Evolutionary conservation across 2,797 vertebrate species (phyloP).

Genomic region (Chelon auratus): DNA sequence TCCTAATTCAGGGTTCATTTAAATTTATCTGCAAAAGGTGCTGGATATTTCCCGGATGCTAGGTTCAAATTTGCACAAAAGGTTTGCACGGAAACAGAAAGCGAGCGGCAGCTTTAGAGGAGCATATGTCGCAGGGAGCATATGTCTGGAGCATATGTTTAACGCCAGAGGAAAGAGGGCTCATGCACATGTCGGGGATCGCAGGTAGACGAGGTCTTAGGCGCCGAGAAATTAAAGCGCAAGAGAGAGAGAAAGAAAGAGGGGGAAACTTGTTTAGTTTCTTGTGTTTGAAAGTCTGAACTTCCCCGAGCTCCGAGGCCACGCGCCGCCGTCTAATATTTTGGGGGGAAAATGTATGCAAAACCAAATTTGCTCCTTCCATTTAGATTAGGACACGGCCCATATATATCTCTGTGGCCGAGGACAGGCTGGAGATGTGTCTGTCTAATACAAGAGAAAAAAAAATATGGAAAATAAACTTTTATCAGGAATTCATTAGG

Average conservation of each 20-base stretch:
- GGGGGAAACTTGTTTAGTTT: not conserved
- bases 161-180: conserved; percentile 65
- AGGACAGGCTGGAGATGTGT: conserved; percentile 53
- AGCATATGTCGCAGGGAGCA: conserved; percentile 61
- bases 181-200: conserved; percentile 46
- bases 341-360: conserved; percentile 72
- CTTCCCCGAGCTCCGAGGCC: conserved; percentile 48
- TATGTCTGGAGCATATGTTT: conserved; percentile 72
- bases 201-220: conserved; percentile 66
- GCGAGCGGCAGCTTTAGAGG: conserved; percentile 37
- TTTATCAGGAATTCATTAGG: conserved; percentile 79
- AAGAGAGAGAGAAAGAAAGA: conserved; percentile 27
- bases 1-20: conserved; percentile 41
- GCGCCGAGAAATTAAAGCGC: conserved; percentile 3
- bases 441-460: conserved; percentile 63
- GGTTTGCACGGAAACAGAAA: conserved; percentile 23
- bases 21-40: conserved; percentile 42
- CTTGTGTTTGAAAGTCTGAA: conserved; percentile 29
- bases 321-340: conserved; percentile 49
- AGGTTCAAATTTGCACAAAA: conserved; percentile 29
- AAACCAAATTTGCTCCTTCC: conserved; percentile 65
- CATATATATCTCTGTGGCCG: conserved; percentile 40
- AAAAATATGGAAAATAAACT: conserved; percentile 65
- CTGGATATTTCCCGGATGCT: conserved; percentile 34
- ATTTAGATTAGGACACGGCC: conserved; percentile 73